Percentiles rank a stretch among this genome's conserved stretches.
Evolutionary conservation across 2,888 invertebrate species (phyloP).

Genomic region (Pristionchus exspectatus): DNA sequence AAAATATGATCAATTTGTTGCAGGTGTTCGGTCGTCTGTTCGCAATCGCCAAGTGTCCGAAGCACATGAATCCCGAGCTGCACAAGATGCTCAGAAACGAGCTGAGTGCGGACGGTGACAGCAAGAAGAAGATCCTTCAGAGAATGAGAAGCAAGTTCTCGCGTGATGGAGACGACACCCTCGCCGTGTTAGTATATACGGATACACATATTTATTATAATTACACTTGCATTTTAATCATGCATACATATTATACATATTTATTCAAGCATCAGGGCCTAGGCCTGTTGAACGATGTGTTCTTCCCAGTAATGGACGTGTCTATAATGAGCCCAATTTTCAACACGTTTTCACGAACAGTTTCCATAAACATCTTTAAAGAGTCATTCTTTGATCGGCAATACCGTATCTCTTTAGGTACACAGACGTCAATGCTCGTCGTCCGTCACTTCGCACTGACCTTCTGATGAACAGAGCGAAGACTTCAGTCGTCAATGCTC

Average conservation of each 20-base stretch:
- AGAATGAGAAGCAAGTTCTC: constrained; percentile 66
- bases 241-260: no score
- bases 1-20: constrained; percentile 26
- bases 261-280: no score
- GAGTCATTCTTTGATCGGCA: not conserved
- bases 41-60: constrained; percentile 61
- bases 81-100: constrained; percentile 64
- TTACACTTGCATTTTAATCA: no score
- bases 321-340: not conserved
- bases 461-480: constrained; percentile 65
- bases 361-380: no score
- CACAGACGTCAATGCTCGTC: constrained; percentile 83
- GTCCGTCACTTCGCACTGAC: constrained; percentile 91
- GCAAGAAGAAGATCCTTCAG: constrained; percentile 61
- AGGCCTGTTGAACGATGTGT: no score
- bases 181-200: constrained; percentile 55
- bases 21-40: constrained; percentile 64
- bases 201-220: no score
- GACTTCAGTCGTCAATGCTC: constrained; percentile 55
- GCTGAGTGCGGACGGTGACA: constrained; percentile 62
- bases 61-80: constrained; percentile 66
- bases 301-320: no score
- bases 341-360: no score
- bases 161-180: constrained; percentile 62
- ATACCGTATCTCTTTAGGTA: constrained; percentile 54